Evolutionary conservation across 1,140 invertebrate species (phyloP), one percentile per base, ranked within the genome.

Genomic region (Lasaia peninsularis): DNA sequence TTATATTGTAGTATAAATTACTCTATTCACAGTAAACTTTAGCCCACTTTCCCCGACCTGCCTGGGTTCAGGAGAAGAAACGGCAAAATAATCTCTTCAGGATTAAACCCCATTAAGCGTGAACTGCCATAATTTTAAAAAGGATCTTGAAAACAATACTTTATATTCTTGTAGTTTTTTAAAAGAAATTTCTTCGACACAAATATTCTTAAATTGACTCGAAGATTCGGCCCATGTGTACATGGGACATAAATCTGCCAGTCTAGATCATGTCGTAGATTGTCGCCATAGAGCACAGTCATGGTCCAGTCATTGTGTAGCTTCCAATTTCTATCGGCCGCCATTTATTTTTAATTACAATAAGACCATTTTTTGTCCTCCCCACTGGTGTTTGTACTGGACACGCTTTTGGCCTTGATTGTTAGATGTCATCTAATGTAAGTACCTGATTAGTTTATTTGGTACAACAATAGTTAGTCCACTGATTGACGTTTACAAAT

Each of bases 261-360:
- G 83, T 85, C 78, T 82, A 84, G 84, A 85, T 84, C 75, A 76
- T 76, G 73, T 78, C 71, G 78, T 37, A 80, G 85, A 86, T 88
- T 86, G 78, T 85, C 78, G 62, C 68, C 58, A 72, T 70, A 77
- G 56, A 78, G 81, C 80, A 74, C 35, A 79, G 82, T 88, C 85
- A 88, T 74, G 79, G 65, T 81, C 63, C 60, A 58, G 63, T 73
- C 73, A 80, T 87, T 87, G 80, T 85, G 48, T 74, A 62, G 69
- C 59, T 75, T 73, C 71, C 78, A 79, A 84, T 80, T 81, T 79
- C 62, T 51, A 61, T 79, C 62, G 62, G 76, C 75, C 67, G 61
- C 61, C 69, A 75, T 78, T 78, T 79, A 72, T 75, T 58, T 74
- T 82, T 86, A 82, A 82, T 86, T 84, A 77, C 73, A 75, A 67